Conservation (phyloP, 2,888 invertebrate genomes). For the Macrosoma leucophasiata region DNA sequence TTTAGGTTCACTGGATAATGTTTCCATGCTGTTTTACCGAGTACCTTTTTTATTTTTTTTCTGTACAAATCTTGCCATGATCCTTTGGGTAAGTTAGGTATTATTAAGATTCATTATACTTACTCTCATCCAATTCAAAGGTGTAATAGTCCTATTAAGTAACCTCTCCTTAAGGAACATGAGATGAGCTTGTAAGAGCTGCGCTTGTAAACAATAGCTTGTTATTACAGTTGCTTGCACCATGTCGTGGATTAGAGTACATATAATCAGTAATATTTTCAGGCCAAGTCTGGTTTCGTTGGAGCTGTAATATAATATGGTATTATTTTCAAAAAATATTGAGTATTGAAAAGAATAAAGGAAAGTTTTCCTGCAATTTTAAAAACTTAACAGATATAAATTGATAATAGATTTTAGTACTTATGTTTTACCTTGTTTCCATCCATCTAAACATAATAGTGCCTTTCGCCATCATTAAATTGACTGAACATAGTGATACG, state of each 20-base stretch:
- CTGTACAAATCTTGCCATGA: too few relatives aligned
- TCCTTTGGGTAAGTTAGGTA: constrained; percentile 16
- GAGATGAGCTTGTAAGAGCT: constrained; percentile 83
- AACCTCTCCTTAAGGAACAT: constrained; percentile 82
- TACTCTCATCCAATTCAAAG: constrained; percentile 88
- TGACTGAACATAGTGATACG: constrained; percentile 79
- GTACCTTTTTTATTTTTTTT: too few relatives aligned
- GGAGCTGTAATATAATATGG: constrained; percentile 67
- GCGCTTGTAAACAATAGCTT: constrained; percentile 88
- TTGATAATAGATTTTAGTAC: too few relatives aligned
- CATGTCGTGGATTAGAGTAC: constrained; percentile 86
- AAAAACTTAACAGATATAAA: not conserved
- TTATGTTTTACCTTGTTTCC: constrained; percentile 64
- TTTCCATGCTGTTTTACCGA: too few relatives aligned
- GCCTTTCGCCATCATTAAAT: constrained; percentile 78
- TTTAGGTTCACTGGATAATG: too few relatives aligned
- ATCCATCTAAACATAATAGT: constrained; percentile 80
- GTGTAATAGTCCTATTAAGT: constrained; percentile 81
- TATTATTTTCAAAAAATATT: too few relatives aligned
- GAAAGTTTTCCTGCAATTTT: too few relatives aligned
- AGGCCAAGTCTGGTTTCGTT: constrained; percentile 59
- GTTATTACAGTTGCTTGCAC: constrained; percentile 88
- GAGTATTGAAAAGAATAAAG: too few relatives aligned
- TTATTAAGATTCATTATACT: constrained; percentile 20
- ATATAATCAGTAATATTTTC: constrained; percentile 78